These are phyloP conservation scores for Helarctos malayanus DNA, from an alignment of 2,797 vertebrate species.

Conservation along the genomic window DNA sequence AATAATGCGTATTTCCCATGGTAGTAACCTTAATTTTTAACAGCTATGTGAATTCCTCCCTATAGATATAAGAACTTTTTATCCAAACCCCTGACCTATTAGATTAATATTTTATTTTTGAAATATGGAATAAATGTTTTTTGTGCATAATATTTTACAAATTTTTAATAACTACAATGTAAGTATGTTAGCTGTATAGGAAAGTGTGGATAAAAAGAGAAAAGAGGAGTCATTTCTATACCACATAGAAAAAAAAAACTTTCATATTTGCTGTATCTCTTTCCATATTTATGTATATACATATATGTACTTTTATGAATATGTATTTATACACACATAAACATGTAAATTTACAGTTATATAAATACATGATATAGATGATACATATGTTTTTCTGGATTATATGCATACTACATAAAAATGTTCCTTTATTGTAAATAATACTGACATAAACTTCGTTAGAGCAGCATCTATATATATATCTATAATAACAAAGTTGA, in stretches of 20 bases:
- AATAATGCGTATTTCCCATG: neutral
- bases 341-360: neutral
- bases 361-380: neutral
- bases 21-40: conserved; percentile 16
- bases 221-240: neutral
- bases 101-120: neutral
- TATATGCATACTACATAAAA: neutral
- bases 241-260: neutral
- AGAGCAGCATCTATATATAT: neutral
- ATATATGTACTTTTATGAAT: neutral
- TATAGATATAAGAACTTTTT: neutral
- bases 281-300: neutral
- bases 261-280: neutral
- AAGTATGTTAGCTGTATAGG: neutral
- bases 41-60: neutral
- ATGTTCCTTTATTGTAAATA: neutral
- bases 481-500: neutral
- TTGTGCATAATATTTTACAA: neutral
- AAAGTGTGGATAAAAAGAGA: neutral
- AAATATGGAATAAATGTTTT: neutral
- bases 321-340: neutral
- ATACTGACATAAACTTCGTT: neutral
- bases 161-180: neutral
- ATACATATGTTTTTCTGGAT: neutral
- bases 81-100: neutral